A percentile compares a stretch with the other conserved stretches of the same genome.
Conservation (phyloP, 1,140 invertebrate species). For the Oppia nitens region DNA sequence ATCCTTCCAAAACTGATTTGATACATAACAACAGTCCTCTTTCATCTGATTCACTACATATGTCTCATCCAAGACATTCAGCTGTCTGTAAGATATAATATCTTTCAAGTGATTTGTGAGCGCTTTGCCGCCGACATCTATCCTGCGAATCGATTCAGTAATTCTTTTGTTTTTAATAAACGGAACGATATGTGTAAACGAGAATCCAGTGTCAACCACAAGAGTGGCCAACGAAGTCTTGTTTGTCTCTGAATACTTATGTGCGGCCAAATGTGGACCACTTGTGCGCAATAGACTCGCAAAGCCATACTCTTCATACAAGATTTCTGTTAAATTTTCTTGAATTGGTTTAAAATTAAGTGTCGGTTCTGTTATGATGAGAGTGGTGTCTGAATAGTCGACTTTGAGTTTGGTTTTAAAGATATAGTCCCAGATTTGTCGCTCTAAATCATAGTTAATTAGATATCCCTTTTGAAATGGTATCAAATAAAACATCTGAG, state of each 20-base stretch:
- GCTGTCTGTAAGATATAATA: constrained; percentile 79
- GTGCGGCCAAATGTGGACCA: constrained; percentile 10
- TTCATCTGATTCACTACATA: constrained; percentile 98
- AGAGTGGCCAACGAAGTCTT: constrained; percentile 44
- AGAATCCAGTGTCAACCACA: constrained; percentile 83
- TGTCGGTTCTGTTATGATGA: constrained; percentile 83
- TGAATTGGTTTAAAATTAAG: constrained; percentile 85
- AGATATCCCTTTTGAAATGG: constrained; percentile 91
- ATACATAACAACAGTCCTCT: constrained; percentile 91
- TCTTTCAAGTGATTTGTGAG: constrained; percentile 97
- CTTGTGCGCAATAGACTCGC: constrained; percentile 63
- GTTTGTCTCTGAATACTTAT: constrained; percentile 4
- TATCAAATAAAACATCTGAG: constrained; percentile 79
- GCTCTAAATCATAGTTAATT: constrained; percentile 87
- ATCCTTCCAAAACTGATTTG: constrained; percentile 63
- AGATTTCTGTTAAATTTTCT: constrained; percentile 82
- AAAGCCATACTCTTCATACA: constrained; percentile 95
- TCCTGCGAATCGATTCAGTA: constrained; percentile 46
- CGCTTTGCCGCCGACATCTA: constrained; percentile 91
- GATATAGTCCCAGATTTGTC: constrained; percentile 82
- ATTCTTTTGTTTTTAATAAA: constrained; percentile 77
- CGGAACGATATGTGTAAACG: constrained; percentile 85
- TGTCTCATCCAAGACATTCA: constrained; percentile 98
- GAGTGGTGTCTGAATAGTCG: constrained; percentile 45
- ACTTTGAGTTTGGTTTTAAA: constrained; percentile 35